Base-by-base conservation (phyloP, 2,797 vertebrate species). In the Danio aesculapii region DNA sequence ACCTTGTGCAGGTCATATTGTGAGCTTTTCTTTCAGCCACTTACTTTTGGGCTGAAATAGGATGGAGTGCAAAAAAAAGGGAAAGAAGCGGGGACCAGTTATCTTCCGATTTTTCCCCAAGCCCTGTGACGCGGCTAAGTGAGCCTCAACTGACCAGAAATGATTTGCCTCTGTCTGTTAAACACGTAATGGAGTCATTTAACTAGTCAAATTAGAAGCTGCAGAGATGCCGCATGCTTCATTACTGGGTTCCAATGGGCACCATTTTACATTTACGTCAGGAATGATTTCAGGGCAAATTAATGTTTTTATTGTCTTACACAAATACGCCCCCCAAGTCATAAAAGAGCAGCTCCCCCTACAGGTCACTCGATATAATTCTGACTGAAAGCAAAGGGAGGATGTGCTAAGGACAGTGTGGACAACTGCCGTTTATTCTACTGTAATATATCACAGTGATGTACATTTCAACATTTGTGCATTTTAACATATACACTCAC, bases 161-260 rank as follows among this genome's bases (percentile, higher is more conserved):
- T 97, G 96, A 98, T 99, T 97, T 96, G 96, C 97, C 96, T 97
- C 97, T 98, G 96, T 97, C 97, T 99, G 97, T 99, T 98, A 98
- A 97, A 97, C 97, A 96, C 96, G 96, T 98, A 99, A 99, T 99
- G 96, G 97, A 98, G 96, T 99, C 97, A 96, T 99, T 98, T 98
- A 99, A 98, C 97, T 97, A 96, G 96, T 98, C 97, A 97, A 97
- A 97, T 97, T 98, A 98, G 96, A 96, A 96, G 95, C 95, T 95
- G 94, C 96, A 95, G 95, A 97, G 98, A 97, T 96, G 96, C 96
- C 96, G 96, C 96, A 97, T 97, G 97, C 97, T 98, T 99, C 98
- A 98, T 98, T 98, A 98, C 96, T 94, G 97, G 95, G 96, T 97
- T 97, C 96, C 96, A 97, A 97, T 96, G 97, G 96, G 95, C 96